Evolutionary conservation across 2,797 vertebrate species (phyloP).

Genomic region (Tamandua tetradactyla): DNA sequence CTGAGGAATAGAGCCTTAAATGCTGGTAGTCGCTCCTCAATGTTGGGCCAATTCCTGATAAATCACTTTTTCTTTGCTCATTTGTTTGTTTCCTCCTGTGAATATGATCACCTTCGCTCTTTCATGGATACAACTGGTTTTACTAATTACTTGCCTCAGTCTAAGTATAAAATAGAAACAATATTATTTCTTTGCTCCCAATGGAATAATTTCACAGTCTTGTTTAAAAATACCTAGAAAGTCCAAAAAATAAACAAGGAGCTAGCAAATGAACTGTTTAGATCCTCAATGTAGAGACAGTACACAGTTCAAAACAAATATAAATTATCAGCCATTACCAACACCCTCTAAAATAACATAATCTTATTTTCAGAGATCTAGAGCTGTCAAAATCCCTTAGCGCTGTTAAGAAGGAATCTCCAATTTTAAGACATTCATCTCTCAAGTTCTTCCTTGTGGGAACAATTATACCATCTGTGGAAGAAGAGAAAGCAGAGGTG

Average conservation of each 20-base stretch:
- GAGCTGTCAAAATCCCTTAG: not conserved
- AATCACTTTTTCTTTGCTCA: not conserved
- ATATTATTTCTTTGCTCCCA: not conserved
- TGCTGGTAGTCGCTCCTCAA: not conserved
- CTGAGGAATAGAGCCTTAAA: not conserved
- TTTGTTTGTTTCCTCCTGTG: not conserved
- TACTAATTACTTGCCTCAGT: slow-evolving; percentile 15
- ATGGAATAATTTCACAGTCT: not conserved
- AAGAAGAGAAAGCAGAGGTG: not conserved
- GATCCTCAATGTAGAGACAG: not conserved
- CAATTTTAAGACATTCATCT: slow-evolving; percentile 35
- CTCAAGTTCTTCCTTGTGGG: not conserved
- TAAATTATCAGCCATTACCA: not conserved
- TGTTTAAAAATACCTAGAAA: slow-evolving; percentile 1
- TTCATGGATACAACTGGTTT: not conserved
- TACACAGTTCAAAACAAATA: slow-evolving; percentile 6
- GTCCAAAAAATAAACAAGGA: not conserved
- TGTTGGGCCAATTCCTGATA: not conserved
- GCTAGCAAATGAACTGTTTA: not conserved
- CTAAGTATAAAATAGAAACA: not conserved
- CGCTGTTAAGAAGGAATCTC: not conserved
- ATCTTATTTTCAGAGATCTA: slow-evolving; percentile 35
- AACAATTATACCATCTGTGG: not conserved
- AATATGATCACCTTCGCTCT: not conserved
- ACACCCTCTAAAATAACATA: not conserved